Evolutionary conservation across 2,888 invertebrate genomes (phyloP).

Genomic region (Criorhina ranunculi): DNA sequence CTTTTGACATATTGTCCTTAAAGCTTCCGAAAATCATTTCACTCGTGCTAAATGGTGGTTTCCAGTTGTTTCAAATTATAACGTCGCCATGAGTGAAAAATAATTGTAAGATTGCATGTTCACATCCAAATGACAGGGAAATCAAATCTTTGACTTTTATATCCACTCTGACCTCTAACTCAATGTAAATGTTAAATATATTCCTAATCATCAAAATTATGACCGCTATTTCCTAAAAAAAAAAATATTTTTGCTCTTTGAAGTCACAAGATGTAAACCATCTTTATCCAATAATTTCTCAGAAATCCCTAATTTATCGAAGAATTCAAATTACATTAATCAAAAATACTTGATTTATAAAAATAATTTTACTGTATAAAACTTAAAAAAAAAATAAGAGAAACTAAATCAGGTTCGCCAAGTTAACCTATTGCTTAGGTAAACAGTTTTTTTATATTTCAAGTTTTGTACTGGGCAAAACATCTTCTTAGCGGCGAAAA

Average conservation of each 20-base stretch:
- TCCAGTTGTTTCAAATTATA: too few species aligned
- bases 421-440: neutral
- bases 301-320: neutral
- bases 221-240: neutral
- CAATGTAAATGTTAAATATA: too few species aligned
- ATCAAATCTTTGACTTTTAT: neutral
- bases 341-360: neutral
- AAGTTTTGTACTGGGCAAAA: neutral
- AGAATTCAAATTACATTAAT: neutral
- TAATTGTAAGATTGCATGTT: too few species aligned
- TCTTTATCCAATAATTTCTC: too few species aligned
- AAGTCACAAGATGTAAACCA: neutral
- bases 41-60: too few species aligned
- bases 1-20: too few species aligned
- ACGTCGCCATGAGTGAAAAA: too few species aligned
- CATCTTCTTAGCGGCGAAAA: constrained; percentile 2
- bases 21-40: too few species aligned
- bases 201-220: too few species aligned
- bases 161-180: too few species aligned
- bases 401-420: too few species aligned
- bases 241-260: neutral
- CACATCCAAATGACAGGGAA: too few species aligned
- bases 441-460: neutral
- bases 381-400: neutral
- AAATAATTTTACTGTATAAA: neutral